Conservation (phyloP, 2,113 vertebrate genomes). For the Lophius piscatorius region DNA sequence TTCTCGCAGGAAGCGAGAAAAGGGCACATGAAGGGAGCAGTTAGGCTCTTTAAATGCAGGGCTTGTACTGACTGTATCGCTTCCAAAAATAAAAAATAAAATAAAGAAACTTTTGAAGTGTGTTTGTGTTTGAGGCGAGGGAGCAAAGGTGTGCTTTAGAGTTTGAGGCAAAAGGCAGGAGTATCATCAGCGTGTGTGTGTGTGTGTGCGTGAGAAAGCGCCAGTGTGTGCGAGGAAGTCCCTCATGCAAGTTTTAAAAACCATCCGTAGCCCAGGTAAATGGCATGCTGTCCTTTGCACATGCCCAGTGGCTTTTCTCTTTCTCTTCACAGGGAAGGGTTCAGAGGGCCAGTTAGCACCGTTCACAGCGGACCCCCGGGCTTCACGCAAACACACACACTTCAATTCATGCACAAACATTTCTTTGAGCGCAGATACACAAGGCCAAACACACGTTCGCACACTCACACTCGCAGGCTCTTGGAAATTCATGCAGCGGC, state of each 20-base stretch:
- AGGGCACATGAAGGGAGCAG: constrained; percentile 74
- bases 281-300: constrained; percentile 80
- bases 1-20: constrained; percentile 61
- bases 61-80: constrained; percentile 57
- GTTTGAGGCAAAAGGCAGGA: constrained; percentile 75
- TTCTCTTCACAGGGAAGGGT: constrained; percentile 76
- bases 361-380: constrained; percentile 68
- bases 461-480: constrained; percentile 45
- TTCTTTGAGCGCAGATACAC: constrained; percentile 39
- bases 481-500: constrained; percentile 61
- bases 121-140: constrained; percentile 75
- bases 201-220: constrained; percentile 22
- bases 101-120: constrained; percentile 76
- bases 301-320: constrained; percentile 75
- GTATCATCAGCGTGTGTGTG: constrained; percentile 39
- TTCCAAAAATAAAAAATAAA: constrained; percentile 77
- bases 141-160: constrained; percentile 78
- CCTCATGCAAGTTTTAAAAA: constrained; percentile 74
- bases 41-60: constrained; percentile 72
- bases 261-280: constrained; percentile 78
- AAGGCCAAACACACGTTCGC: constrained; percentile 46
- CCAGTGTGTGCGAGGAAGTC: constrained; percentile 25
- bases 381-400: constrained; percentile 30
- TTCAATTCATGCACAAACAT: constrained; percentile 36
- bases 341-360: constrained; percentile 78